These are phyloP conservation scores for Lasiurus cinereus DNA, from an alignment of 2,113 vertebrate species.

Conservation along the genomic window DNA sequence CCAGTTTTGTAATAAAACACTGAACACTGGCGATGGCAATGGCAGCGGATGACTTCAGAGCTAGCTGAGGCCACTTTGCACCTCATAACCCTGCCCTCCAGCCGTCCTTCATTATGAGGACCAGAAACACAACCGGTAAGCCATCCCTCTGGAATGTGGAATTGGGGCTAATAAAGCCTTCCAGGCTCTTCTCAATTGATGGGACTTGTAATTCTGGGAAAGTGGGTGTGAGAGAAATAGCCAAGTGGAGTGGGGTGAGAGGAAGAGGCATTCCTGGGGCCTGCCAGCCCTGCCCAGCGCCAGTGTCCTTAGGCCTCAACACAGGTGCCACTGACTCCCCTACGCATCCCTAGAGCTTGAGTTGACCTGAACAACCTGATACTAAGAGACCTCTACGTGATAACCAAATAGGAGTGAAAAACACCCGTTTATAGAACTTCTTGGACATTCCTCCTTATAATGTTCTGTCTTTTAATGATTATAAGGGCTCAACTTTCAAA, in stretches of 20 bases:
- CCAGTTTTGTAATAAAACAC: not conserved
- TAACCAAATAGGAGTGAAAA: not conserved
- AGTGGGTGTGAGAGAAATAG: not conserved
- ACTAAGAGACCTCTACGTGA: not conserved
- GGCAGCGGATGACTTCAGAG: not conserved
- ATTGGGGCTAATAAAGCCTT: not conserved
- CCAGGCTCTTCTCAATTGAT: not conserved
- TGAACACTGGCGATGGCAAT: not conserved
- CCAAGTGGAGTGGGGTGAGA: not conserved
- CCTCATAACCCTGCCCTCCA: not conserved
- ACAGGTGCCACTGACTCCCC: too few species aligned
- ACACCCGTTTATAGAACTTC: not conserved
- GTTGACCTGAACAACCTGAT: not conserved
- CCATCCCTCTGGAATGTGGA: not conserved
- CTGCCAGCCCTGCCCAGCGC: not conserved
- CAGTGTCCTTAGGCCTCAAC: not conserved
- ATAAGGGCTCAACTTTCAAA: not conserved
- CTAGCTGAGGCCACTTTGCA: not conserved
- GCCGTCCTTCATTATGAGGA: not conserved
- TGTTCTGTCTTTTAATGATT: slow-evolving; percentile 11
- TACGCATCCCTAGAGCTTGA: not conserved
- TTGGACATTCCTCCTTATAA: not conserved
- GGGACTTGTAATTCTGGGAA: not conserved
- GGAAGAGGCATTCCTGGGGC: not conserved
- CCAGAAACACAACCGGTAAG: not conserved